Base-by-base conservation (phyloP, 1,140 invertebrate species). In the Pseudomyrmex concolor region DNA sequence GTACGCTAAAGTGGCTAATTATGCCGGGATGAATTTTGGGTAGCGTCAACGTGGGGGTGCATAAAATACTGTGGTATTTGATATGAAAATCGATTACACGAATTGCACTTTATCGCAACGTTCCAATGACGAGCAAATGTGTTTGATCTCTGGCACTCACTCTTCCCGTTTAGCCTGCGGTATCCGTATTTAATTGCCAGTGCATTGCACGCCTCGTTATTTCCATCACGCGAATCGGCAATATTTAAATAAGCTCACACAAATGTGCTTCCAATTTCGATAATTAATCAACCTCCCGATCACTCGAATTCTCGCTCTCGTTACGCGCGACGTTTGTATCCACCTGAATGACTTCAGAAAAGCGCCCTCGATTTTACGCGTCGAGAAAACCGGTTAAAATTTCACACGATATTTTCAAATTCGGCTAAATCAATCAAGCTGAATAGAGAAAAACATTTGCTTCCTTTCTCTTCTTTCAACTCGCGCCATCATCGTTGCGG, bases 211-310 rank as follows among this genome's bases (percentile, higher is more conserved):
- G 77, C 54, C 66, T 88, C 87, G 84, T 89, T 88, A 88, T 85
- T 85, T 76, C 62, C 67, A 88, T 89, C 87, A 88, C 84, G 43
- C 59, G 66, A 74, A 77, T 85, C 48, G 83, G n/a, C 50, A 70
- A 88, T 88, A 87, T 88, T 88, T 88, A 85, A 88, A 88, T 88
- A 88, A 88, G 81, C 83, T 88, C 59, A 67, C 25, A 82, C 70
- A 68, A 83, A 83, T 67, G 74, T 60, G 62, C 81, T 76, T 78
- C 73, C 86, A 84, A 19, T 60, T 17, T 12, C 34, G 57, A 70
- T 57, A 74, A 86, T 83, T 73, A 71, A 62, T 54, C 78, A 43
- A 54, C 13, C 8, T 19, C 48, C 57, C 0, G 66, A 7, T 50
- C 55, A 19, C 15, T 51, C 60, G n/a, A 5, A 19, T 50, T 10